Evolutionary conservation across 2,888 invertebrate species (phyloP), one percentile per base, ranked within the genome.

Genomic region (Magallana nippona): DNA sequence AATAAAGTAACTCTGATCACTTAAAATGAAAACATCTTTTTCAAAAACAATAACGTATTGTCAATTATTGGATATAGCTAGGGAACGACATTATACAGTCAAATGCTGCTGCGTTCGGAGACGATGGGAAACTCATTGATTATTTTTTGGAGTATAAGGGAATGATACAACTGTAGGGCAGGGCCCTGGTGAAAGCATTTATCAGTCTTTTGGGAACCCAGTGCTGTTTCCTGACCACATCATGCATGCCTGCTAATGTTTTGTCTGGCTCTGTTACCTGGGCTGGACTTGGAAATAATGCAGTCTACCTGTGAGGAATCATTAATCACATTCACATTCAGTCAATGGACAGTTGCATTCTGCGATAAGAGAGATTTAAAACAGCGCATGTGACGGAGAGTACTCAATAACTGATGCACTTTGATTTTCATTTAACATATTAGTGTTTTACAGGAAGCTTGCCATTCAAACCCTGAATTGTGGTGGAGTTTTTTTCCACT

Each of bases 331-430:
- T 71, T 27, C 58, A n/a, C 58, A 15, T 60, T 60, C 71, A 27
- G 13, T 71, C 27, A 32, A 71, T 71, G 71, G 71, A 32, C 32
- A 71, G 71, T 71, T 71, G 71, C 71, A 71, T 60, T 60, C 19
- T 19, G 60, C 32, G 71, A 71, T 71, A 71, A 71, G 32, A 27
- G 27, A 22, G 22, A 11, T 27, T 71, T 71, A 27, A 22, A 71
- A 71, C 44, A 71, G 71, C 17, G 71, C 71, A 71, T 15, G 19
- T 71, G 22, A 71, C 15, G 8, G 32, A 71, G 32, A 27, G 3
- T 71, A 32, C 32, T 71, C 32, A 17, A 71, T 71, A 22, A 17
- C 22, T 44, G 22, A 22, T 71, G 71, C 71, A 71, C 71, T 71
- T 71, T 27, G 15, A 44, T 44, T 44, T 44, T 44, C 5, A 8